Conservation (phyloP, 2,797 vertebrate genomes). For the Eutrigla gurnardus region DNA sequence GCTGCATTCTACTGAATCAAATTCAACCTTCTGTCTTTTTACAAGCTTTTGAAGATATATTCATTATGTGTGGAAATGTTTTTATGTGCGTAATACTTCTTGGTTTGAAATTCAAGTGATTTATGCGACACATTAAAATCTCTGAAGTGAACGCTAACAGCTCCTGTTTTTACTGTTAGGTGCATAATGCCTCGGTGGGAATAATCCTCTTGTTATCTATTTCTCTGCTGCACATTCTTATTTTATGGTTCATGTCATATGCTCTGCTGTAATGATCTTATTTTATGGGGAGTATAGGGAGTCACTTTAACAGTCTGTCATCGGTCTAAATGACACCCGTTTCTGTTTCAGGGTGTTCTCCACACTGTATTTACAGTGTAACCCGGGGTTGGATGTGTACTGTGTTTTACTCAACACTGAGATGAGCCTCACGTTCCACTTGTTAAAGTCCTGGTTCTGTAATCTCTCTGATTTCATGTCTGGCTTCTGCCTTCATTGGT, state of each 20-base stretch:
- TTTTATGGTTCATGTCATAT: constrained; percentile 64
- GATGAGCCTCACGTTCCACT: background rate
- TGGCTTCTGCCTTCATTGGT: background rate
- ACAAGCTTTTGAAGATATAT: constrained; percentile 44
- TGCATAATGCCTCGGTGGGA: constrained; percentile 34
- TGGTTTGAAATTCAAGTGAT: constrained; percentile 47
- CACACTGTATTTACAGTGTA: constrained; percentile 30
- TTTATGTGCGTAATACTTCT: constrained; percentile 22
- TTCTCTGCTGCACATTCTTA: constrained; percentile 39
- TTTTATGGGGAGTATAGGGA: constrained; percentile 57
- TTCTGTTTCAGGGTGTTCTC: constrained; percentile 55
- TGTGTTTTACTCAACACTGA: background rate
- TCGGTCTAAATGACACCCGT: constrained; percentile 31
- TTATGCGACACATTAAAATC: constrained; percentile 57
- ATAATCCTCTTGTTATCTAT: constrained; percentile 57
- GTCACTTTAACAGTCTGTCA: constrained; percentile 58
- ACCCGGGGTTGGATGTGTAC: background rate
- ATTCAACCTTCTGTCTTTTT: constrained; percentile 13
- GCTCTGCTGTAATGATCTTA: constrained; percentile 55
- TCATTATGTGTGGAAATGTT: constrained; percentile 44
- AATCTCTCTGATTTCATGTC: no score
- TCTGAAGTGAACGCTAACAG: constrained; percentile 50
- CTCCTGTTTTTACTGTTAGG: constrained; percentile 62
- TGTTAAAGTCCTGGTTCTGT: no score
- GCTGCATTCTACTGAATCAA: constrained; percentile 34